Percentiles rank a stretch among this genome's conserved stretches.
Conservation (phyloP, 2,888 invertebrate genomes). For the Troides oblongomaculatus region DNA sequence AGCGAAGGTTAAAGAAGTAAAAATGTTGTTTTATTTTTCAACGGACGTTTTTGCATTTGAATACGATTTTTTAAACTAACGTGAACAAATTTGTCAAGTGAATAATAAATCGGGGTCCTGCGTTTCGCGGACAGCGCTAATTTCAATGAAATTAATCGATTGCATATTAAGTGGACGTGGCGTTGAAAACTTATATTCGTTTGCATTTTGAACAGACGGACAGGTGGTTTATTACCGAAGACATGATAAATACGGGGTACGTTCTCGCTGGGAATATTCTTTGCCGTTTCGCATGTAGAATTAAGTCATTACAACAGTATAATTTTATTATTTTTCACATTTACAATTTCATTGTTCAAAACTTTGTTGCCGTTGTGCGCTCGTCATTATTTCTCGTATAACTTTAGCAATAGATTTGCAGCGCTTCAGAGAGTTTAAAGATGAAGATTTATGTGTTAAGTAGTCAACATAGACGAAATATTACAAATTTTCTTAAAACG, state of each 20-base stretch:
- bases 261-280: constrained; percentile 51
- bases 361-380: constrained; percentile 1
- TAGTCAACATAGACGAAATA: no score
- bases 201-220: constrained; percentile 57
- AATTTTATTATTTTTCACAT: constrained; percentile 6
- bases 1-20: neutral
- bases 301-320: constrained; percentile 23
- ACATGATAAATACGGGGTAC: constrained; percentile 55
- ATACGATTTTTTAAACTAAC: constrained; percentile 32
- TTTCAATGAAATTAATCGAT: constrained; percentile 48
- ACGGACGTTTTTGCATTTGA: neutral
- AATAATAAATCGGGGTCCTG: constrained; percentile 53
- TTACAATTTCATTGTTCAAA: constrained; percentile 15
- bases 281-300: constrained; percentile 23
- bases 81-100: constrained; percentile 43
- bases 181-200: constrained; percentile 46
- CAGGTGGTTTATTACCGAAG: constrained; percentile 52
- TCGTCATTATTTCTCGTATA: neutral
- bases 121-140: constrained; percentile 39
- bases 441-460: neutral
- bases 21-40: neutral
- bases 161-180: constrained; percentile 60
- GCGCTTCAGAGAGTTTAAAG: neutral
- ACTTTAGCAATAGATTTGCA: neutral
- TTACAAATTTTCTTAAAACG: no score